Evolutionary conservation across 2,113 vertebrate species (phyloP), one percentile per base, ranked within the genome.

Genomic region (Fukomys damarensis): DNA sequence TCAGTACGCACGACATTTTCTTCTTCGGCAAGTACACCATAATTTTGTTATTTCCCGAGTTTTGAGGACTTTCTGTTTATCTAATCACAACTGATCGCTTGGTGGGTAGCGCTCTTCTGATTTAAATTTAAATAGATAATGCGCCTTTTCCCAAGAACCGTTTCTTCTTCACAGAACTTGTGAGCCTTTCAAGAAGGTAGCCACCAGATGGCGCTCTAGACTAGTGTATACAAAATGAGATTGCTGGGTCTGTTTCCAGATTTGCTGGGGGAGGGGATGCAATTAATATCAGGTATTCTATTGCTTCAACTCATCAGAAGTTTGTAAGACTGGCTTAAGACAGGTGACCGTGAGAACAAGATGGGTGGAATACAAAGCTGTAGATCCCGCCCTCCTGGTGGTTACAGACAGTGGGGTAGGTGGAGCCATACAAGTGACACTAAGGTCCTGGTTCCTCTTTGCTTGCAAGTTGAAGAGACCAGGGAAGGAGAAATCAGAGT

Each of bases 161-260:
- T 14, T 63, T 66, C 13, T 11, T 24, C 22, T 0, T 26, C 54
- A n/a, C 20, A 58, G 8, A 16, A 76, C 58, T 38, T 95, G 30
- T 68, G 63, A 88, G 20, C 7, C 24, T 65, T 89, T 65, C 19
- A 83, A 82, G 16, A 63, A 94, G 96, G 6, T 52, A 87, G 46
- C 98, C 98, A 98, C 95, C 96, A 98, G 98, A 97, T 98, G 98
- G 98, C 98, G 97, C 93, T 97, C 81, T 35, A 96, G 94, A 92
- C 98, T 91, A 98, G 96, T 52, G 20, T 95, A 87, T 97, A 87
- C 32, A 86, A 85, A 80, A 49, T 7, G 6, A 63, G 10, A 70
- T 24, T 28, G 1, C 22, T 17, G 11, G 46, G 20, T 6, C 32
- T 30, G 43, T 91, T 93, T 32, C 12, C 68, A 87, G 38, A 52